phyloP scores from a whole-genome alignment of 2,797 vertebrate species.

The Ataeniobius toweri region DNA sequence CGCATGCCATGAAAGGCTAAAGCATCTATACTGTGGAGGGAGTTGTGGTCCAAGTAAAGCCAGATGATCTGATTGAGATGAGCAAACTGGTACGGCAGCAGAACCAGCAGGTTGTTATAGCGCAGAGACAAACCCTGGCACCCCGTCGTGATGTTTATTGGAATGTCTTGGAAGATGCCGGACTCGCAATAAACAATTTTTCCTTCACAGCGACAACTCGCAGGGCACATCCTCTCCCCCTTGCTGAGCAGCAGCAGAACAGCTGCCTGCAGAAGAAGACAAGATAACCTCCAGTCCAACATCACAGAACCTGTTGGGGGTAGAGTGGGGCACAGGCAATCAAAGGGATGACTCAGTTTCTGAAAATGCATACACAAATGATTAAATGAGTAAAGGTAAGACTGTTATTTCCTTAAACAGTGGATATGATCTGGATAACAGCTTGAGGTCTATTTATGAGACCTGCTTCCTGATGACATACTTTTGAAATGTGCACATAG shows the following conservation, averaged over 20 bases:
- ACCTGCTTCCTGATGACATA: constrained; percentile 56
- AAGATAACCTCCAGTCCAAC: constrained; percentile 77
- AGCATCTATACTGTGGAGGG: constrained; percentile 86
- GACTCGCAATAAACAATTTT: constrained; percentile 98
- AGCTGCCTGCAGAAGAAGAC: constrained; percentile 78
- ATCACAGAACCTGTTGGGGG: constrained; percentile 76
- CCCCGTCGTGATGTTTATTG: constrained; percentile 91
- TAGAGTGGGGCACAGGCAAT: constrained; percentile 57
- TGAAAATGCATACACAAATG: constrained; percentile 25
- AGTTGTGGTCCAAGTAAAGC: constrained; percentile 97
- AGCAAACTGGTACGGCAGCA: constrained; percentile 92
- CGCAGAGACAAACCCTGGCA: constrained; percentile 95
- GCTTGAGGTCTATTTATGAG: constrained; percentile 41
- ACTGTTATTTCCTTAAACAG: constrained; percentile 31
- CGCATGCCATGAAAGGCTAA: constrained; percentile 93
- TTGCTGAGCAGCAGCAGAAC: constrained; percentile 81
- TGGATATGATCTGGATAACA: constrained; percentile 31
- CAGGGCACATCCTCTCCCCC: constrained; percentile 91
- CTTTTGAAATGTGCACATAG: neutral
- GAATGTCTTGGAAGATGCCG: constrained; percentile 90
- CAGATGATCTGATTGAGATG: constrained; percentile 96
- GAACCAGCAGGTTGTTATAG: constrained; percentile 92
- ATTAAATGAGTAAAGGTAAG: constrained; percentile 30
- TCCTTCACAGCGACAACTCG: constrained; percentile 92
- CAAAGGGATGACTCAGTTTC: constrained; percentile 45